phyloP scores from a whole-genome alignment of 2,797 vertebrate species.

The Typhlichthys eigenmanni region DNA sequence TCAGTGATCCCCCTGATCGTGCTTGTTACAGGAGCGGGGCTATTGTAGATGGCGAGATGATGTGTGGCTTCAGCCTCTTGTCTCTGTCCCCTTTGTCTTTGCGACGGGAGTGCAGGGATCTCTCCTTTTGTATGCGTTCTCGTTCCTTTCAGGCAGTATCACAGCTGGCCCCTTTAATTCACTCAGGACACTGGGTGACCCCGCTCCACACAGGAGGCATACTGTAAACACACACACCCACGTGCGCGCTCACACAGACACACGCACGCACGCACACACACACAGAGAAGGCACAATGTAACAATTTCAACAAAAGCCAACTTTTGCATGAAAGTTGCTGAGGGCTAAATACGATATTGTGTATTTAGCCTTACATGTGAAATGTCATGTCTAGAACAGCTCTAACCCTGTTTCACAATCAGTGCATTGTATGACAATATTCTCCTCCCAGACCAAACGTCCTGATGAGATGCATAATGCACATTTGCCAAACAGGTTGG shows the following conservation, averaged over 20 bases:
- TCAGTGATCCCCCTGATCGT: slow-evolving; percentile 76
- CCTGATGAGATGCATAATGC: too few relatives aligned
- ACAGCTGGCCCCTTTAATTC: slow-evolving; percentile 92
- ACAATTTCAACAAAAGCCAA: not conserved
- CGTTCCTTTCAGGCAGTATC: slow-evolving; percentile 88
- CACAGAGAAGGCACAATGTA: slow-evolving; percentile 3
- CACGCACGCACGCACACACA: not conserved
- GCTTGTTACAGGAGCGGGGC: slow-evolving; percentile 77
- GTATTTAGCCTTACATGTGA: too few relatives aligned
- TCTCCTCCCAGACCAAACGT: too few relatives aligned
- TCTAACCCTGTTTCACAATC: too few relatives aligned
- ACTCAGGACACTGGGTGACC: slow-evolving; percentile 68
- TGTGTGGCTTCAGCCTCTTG: slow-evolving; percentile 78
- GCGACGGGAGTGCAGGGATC: slow-evolving; percentile 61
- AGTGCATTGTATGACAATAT: too few relatives aligned
- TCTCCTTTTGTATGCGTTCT: slow-evolving; percentile 76
- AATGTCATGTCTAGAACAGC: too few relatives aligned
- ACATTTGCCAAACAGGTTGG: not conserved
- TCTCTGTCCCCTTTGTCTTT: slow-evolving; percentile 80
- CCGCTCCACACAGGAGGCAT: slow-evolving; percentile 66
- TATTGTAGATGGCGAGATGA: slow-evolving; percentile 79
- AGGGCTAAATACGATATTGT: not conserved
- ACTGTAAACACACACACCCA: slow-evolving; percentile 74
- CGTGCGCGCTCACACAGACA: slow-evolving; percentile 31
- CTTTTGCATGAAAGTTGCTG: slow-evolving; percentile 6